Evolutionary conservation across 1,140 invertebrate genomes (phyloP), one percentile per base, ranked within the genome.

Genomic region (Listronotus bonariensis): DNA sequence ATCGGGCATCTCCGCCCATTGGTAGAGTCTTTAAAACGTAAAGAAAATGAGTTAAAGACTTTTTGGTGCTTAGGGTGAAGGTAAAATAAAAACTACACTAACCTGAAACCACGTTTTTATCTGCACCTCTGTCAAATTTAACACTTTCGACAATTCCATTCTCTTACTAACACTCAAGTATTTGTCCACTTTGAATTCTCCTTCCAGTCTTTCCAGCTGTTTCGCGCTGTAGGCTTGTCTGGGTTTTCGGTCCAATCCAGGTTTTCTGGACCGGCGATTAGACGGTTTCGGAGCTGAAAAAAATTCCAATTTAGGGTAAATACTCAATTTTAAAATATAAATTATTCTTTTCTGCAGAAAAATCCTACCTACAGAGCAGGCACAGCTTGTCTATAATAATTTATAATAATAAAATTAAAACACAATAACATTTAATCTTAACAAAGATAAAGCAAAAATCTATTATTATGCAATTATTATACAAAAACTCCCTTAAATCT

Each of bases 131-230:
- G 95, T 97, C 10, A 98, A 79, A 59, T 88, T 90, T 7, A 98
- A 76, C 0, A 88, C 87, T 77, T 94, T 93, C 0, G 94, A 96
- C 0, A 98, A 80, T 72, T 98, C 93, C 88, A 96, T 90, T 46
- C 96, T 82, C 80, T 97, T 98, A 65, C 90, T 95, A 0, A 98
- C 95, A 75, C 93, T 97, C 8, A 97, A 81, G 77, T 97, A 98
- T 78, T 97, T 97, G 79, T 98, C 95, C 46, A 91, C 82, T 81
- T 96, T 96, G 76, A 98, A 97, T 82, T 97, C 95, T 1, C 88
- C 85, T 81, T 98, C 95, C 2, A 98, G 82, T 67, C 88, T 81
- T 76, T 97, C 93, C 12, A 97, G 77, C 76, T 97, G 95, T 77
- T 93, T 95, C 0, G 92, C 91, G 73, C 92, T 96, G 82, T 98